Base-by-base conservation (phyloP, 92 coral and sea anemone species). In the Paragorgia papillata region DNA sequence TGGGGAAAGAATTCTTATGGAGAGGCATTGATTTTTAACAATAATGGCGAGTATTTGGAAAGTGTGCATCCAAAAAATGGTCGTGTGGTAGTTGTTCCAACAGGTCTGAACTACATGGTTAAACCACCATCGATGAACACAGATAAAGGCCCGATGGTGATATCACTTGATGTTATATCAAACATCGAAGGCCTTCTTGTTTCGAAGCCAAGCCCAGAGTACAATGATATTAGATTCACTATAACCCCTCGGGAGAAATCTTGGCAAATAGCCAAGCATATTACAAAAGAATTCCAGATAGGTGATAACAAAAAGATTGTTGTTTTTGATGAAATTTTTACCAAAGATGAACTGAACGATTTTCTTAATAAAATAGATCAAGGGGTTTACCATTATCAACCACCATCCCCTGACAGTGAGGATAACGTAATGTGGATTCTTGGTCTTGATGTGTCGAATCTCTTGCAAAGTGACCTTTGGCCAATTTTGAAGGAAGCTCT, bases 341-440 rank as follows among this genome's bases (percentile, higher is more conserved):
- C 80, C 1, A 37, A 73, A 10, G 79, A 71, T 31, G 81, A 86
- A 13, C 64, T 89, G 3, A 69, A 91, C 24, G 60, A 66, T 9
- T 40, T 89, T 50, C 73, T 75, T 7, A 39, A 68, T 1, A 80
- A 84, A 8, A 74, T 91, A 32, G 37, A 33, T 8, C 79, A 64
- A 44, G 83, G 91, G 9, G 86, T 76, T 9, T 91, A 91, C 32
- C 62, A 53, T 27, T 89, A 91, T 48, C 28, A 41, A 29, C 91
- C 91, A 0, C 89, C 97, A 8, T 74, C 20, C 0, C 12, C 48
- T 22, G 80, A 85, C 17, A 91, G 97, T 50, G 51, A 82, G 8
- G 97, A 91, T 59, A 86, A 89, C 46, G 97, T 91, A 1, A 85
- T 74, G 58, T 91, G 97, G 97, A 91, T 91, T 19, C 54, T 86